Base-by-base conservation (phyloP, 2,888 invertebrate species). In the Hemithea aestivaria region DNA sequence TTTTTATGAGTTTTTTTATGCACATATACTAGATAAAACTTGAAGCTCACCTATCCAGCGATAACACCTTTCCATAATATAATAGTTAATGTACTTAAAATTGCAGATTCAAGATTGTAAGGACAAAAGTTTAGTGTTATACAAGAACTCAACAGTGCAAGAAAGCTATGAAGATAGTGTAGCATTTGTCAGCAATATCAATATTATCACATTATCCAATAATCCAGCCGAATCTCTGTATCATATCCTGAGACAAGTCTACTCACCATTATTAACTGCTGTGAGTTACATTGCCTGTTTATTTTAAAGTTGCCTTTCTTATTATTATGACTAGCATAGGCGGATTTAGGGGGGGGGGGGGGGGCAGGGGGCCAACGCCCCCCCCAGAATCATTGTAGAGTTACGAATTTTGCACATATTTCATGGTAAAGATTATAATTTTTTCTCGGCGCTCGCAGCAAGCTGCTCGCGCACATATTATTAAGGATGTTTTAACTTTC, bases 211-310 rank as follows among this genome's bases (percentile, higher is more conserved):
- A 16, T 39, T 87, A 9, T 70, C 73, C n/a, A 62, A 62, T 32
- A 76, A 69, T 55, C 73, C 77, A 12, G 74, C 73, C 7, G 81
- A 82, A 47, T 83, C 87, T 2, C 60, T 88, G 45, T 88, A 87
- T 56, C 75, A 81, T 44, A 66, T 78, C 45, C 51, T 85, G 48
- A 74, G 70, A 53, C 83, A 85, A 61, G 69, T 88, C 7, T 88
- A 82, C 47, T 73, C 73, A 20, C 88, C 88, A 8, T 53, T 88
- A 10, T 56, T 88, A 38, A 64, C 71, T 31, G 52, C 61, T 48
- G 87, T 87, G 58, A 68, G 74, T 47, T 9, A 3, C n/a, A 4
- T 6, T 27, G 5, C 16, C 5, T 2, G 16, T 16, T 16, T 16
- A 16, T 16, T 16, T 16, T 4, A 16, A 5, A 16, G 2, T 16